Base-by-base conservation (phyloP, 1,140 invertebrate species). In the Tetramorium parvispinum region DNA sequence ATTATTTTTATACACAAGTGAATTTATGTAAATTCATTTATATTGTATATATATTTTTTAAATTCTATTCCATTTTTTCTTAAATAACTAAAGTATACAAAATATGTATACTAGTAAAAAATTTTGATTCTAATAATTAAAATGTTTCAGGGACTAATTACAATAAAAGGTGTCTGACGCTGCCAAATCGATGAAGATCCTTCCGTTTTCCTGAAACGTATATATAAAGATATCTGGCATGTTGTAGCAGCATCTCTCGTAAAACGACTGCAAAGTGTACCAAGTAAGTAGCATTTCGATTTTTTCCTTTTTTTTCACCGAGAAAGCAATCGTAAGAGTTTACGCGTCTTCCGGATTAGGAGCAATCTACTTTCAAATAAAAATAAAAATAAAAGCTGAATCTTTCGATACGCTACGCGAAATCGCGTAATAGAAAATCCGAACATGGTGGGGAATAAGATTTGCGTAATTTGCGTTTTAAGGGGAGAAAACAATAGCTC, bases 251-350 rank as follows among this genome's bases (percentile, higher is more conserved):
- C 43, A 55, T 71, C 10, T 82, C 43, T 57, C 21, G 21, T 71
- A 57, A 43, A 57, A 43, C 37, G 18, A 79, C 13, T 6, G 66
- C 21, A 21, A 78, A 46, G 24, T 24, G 24, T n/a, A 18, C 24
- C 37, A 4, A 21, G 4, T 55, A 66, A 53, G 27, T 46, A 68
- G 10, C n/a, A 61, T 61, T 40, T 53, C 49, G 16, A 53, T 37
- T 13, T n/a, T 87, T 71, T 13, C 5, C n/a, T n/a, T 81, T 40
- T 16, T 55, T 18, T 3, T 37, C 13, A 21, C 1, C 7, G 10
- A 51, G 46, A 43, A 63, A 85, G 82, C 21, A 55, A 68, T 63
- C 11, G 68, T 46, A 37, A 40, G 3, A 49, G 18, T 83, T 59
- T 78, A 78, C 78, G 70, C 32, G 65, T 37, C 24, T 32, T 51